A percentile compares a stretch with the other conserved stretches of the same genome.
phyloP scores from a whole-genome alignment of 1,140 invertebrate species.

The Nephila pilipes region DNA sequence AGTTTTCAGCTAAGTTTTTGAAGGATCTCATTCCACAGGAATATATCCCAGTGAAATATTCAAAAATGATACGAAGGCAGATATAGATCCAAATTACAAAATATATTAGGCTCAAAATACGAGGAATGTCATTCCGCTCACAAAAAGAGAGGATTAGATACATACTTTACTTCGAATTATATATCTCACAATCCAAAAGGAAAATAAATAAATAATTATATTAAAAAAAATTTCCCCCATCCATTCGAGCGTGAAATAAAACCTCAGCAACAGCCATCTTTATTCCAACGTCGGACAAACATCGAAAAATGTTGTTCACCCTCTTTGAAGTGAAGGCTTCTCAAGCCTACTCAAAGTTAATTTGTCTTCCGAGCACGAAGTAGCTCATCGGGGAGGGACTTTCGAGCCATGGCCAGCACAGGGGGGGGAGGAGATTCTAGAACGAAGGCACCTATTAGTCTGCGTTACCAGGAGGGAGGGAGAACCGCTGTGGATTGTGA shows the following conservation, averaged over 20 bases:
- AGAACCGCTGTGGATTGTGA: not conserved
- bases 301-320: slow-evolving; percentile 19
- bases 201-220: not conserved
- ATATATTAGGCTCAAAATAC: too few species aligned
- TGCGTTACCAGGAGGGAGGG: not conserved
- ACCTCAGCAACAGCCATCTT: slow-evolving; percentile 11
- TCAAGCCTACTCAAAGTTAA: slow-evolving; percentile 48
- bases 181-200: not conserved
- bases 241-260: not conserved
- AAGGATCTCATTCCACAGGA: too few species aligned
- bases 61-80: too few species aligned
- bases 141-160: too few species aligned
- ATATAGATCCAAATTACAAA: too few species aligned
- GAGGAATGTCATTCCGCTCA: too few species aligned
- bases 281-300: not conserved
- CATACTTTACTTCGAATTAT: not conserved
- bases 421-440: not conserved
- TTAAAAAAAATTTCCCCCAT: not conserved
- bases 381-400: not conserved
- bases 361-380: slow-evolving; percentile 27
- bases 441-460: slow-evolving; percentile 15
- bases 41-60: too few species aligned
- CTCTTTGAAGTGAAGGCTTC: not conserved
- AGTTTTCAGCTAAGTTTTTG: too few species aligned
- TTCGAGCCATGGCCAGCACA: too few species aligned